Percentiles rank a stretch among this genome's conserved stretches.
phyloP scores from a whole-genome alignment of 2,888 invertebrate species.

The Agrilus cyanescens region DNA sequence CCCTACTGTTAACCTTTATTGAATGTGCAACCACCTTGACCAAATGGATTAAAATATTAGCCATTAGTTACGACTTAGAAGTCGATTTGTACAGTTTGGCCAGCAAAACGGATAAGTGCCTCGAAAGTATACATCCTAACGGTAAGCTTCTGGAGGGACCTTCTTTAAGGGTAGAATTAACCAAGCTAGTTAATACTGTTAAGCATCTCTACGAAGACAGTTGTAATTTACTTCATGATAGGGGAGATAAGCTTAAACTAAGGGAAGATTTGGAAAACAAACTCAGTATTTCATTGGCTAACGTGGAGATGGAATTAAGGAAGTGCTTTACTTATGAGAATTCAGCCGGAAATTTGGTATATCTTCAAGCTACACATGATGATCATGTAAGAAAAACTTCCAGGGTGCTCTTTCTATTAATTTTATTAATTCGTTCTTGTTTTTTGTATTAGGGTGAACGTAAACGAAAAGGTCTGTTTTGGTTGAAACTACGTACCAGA shows the following conservation, averaged over 20 bases:
- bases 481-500: slow-evolving; percentile 50
- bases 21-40: slow-evolving; percentile 77
- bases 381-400: slow-evolving; percentile 34
- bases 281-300: slow-evolving; percentile 51
- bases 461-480: slow-evolving; percentile 51
- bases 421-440: neutral
- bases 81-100: slow-evolving; percentile 67
- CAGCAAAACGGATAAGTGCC: slow-evolving; percentile 52
- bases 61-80: slow-evolving; percentile 58
- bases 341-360: slow-evolving; percentile 43
- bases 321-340: slow-evolving; percentile 52
- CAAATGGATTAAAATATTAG: slow-evolving; percentile 61
- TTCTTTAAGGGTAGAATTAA: slow-evolving; percentile 53
- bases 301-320: slow-evolving; percentile 59
- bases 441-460: slow-evolving; percentile 33
- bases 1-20: slow-evolving; percentile 63
- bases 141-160: slow-evolving; percentile 52
- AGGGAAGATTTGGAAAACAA: slow-evolving; percentile 58
- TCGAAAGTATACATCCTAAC: slow-evolving; percentile 68
- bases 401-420: neutral
- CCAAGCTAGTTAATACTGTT: slow-evolving; percentile 57
- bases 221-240: slow-evolving; percentile 55
- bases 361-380: slow-evolving; percentile 42
- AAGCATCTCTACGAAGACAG: slow-evolving; percentile 62
- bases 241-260: slow-evolving; percentile 50